A percentile compares a stretch with the other conserved stretches of the same genome.
These are phyloP conservation scores for Sebastolobus alascanus DNA, from an alignment of 2,797 vertebrate species.

Conservation along the genomic window DNA sequence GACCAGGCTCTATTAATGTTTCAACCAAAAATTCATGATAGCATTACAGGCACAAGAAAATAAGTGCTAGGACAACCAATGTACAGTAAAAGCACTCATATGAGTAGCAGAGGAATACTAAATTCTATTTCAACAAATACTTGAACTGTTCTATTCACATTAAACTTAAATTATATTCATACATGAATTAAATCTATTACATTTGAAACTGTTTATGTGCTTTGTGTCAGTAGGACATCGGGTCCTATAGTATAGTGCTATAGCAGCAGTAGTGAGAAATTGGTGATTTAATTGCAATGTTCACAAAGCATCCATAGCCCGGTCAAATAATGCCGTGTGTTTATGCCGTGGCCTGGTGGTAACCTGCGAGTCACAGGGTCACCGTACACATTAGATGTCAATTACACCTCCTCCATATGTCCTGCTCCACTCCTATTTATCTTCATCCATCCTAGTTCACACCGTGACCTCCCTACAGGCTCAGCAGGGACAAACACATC, in stretches of 20 bases:
- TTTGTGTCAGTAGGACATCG: background rate
- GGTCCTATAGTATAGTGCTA: background rate
- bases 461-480: slow-evolving; percentile 79
- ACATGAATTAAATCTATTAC: background rate
- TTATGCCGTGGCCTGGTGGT: slow-evolving; percentile 59
- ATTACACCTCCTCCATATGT: slow-evolving; percentile 83
- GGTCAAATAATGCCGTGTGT: slow-evolving; percentile 16
- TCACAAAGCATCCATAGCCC: slow-evolving; percentile 15
- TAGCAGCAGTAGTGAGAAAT: background rate
- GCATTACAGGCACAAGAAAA: background rate
- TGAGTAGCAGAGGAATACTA: background rate
- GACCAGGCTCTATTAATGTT: background rate
- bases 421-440: slow-evolving; percentile 82
- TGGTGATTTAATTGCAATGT: slow-evolving; percentile 33
- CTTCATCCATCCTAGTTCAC: slow-evolving; percentile 84
- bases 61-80: background rate
- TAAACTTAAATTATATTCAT: background rate
- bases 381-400: slow-evolving; percentile 83
- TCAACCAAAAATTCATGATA: background rate
- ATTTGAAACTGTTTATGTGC: background rate
- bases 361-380: slow-evolving; percentile 82
- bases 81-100: background rate
- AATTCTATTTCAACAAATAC: background rate
- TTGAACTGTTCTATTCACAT: background rate
- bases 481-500: slow-evolving; percentile 70